A percentile compares a stretch with the other conserved stretches of the same genome.
Evolutionary conservation across 2,888 invertebrate species (phyloP).

Genomic region (Yponomeuta sedellus): DNA sequence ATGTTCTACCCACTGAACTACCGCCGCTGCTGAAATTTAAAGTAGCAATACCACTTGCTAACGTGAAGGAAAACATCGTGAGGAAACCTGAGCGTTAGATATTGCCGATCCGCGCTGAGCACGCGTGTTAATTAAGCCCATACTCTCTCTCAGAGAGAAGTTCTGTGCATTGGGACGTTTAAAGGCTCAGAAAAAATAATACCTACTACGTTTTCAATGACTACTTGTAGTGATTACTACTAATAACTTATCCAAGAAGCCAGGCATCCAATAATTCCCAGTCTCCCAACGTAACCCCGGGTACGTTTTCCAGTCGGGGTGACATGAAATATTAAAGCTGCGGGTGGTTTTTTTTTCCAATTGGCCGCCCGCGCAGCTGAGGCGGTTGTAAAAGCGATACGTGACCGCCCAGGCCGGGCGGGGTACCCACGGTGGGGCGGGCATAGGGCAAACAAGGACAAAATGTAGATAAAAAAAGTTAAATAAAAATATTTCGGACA

Average conservation of each 20-base stretch:
- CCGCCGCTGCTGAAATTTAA: too few relatives aligned
- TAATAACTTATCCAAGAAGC: neutral
- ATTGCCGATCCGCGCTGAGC: too few relatives aligned
- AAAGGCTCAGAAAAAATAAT: too few relatives aligned
- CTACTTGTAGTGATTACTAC: too few relatives aligned
- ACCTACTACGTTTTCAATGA: too few relatives aligned
- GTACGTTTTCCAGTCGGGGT: neutral
- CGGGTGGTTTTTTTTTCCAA: constrained; percentile 43
- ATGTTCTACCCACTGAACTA: too few relatives aligned
- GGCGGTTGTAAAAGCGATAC: constrained; percentile 65
- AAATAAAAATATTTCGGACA: too few relatives aligned
- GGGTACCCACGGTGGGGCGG: neutral
- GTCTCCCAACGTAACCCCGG: neutral
- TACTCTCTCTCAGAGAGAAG: too few relatives aligned
- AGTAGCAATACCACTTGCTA: neutral
- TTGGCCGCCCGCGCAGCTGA: constrained; percentile 61
- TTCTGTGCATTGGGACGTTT: too few relatives aligned
- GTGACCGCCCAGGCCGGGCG: constrained; percentile 40
- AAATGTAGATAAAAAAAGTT: neutral
- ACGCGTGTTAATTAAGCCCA: too few relatives aligned
- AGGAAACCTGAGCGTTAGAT: neutral
- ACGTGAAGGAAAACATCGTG: neutral
- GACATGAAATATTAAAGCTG: constrained; percentile 59
- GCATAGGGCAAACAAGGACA: neutral
- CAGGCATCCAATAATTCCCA: neutral